phyloP scores from a whole-genome alignment of 1,140 invertebrate species.

The Drosophila bipectinata region DNA sequence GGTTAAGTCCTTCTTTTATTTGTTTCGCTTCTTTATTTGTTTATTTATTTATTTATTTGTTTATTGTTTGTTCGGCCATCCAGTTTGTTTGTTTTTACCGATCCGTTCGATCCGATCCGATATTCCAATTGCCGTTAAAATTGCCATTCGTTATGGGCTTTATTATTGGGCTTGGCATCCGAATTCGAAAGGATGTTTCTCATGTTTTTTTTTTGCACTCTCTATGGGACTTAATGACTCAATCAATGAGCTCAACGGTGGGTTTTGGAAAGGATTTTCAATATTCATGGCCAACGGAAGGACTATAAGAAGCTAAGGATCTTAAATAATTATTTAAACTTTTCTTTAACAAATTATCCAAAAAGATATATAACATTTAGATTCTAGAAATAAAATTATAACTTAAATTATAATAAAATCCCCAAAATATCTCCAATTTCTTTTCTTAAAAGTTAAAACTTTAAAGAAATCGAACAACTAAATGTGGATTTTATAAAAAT shows the following conservation, averaged over 20 bases:
- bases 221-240: background rate
- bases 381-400: too few species aligned
- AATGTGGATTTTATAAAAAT: too few species aligned
- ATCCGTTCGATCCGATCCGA: slow-evolving; percentile 7
- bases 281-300: too few species aligned
- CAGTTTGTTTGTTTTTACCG: slow-evolving; percentile 27
- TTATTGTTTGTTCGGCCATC: background rate
- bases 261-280: too few species aligned
- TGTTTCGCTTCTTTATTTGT: slow-evolving; percentile 33
- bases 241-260: background rate
- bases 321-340: too few species aligned
- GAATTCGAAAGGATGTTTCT: background rate
- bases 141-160: slow-evolving; percentile 41
- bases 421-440: too few species aligned
- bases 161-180: background rate
- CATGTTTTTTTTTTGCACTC: background rate
- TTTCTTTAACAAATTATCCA: too few species aligned
- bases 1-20: slow-evolving; percentile 45
- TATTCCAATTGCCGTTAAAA: slow-evolving; percentile 50
- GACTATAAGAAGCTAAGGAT: too few species aligned
- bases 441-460: too few species aligned
- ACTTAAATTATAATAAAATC: too few species aligned
- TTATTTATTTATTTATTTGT: slow-evolving; percentile 12
- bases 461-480: too few species aligned
- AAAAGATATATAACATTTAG: too few species aligned